Evolutionary conservation across 2,888 invertebrate genomes (phyloP).

Genomic region (Lamellibrachia columna): DNA sequence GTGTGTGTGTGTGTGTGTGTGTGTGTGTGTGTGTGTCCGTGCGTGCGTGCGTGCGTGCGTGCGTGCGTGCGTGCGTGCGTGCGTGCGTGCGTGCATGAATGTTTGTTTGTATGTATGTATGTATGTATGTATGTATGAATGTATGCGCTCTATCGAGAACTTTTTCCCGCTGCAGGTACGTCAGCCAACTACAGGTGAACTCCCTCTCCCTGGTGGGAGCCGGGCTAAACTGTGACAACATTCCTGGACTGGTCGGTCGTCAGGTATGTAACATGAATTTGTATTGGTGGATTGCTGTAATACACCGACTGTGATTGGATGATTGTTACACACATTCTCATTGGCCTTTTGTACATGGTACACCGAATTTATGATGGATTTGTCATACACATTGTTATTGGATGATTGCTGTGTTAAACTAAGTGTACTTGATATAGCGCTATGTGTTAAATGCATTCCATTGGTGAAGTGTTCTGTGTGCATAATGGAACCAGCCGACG

Average conservation of each 20-base stretch:
- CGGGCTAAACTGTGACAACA: conserved; percentile 64
- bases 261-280: conserved; percentile 46
- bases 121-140: neutral
- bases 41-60: neutral
- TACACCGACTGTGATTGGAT: neutral
- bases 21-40: conserved; percentile 20
- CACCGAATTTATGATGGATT: neutral
- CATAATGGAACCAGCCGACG: no score
- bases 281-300: neutral
- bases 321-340: neutral
- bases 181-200: conserved; percentile 41
- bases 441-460: no score
- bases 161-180: conserved; percentile 31
- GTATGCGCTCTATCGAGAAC: neutral
- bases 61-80: neutral
- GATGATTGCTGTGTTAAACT: neutral
- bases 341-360: neutral
- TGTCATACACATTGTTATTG: neutral
- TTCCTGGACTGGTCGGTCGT: conserved; percentile 64
- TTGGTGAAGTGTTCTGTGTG: no score
- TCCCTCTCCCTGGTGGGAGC: conserved; percentile 50
- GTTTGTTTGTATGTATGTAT: neutral
- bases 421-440: neutral
- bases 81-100: neutral
- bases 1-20: conserved; percentile 29